Conservation (phyloP, 2,797 vertebrate genomes). For the Epinephelus awoara region DNA sequence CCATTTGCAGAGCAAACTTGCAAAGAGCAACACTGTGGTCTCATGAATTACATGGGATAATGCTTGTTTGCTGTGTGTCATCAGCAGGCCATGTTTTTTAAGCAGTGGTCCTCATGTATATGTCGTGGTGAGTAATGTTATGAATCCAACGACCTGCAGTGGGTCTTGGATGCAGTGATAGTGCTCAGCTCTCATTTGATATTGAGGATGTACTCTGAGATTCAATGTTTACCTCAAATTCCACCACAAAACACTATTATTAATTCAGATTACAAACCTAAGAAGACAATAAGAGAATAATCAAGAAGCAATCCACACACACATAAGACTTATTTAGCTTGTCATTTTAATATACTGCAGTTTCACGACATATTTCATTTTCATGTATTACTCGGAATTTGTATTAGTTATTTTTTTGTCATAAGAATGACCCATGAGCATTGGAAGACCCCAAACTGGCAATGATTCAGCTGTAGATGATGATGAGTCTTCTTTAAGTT, state of each 20-base stretch:
- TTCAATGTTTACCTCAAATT: background rate
- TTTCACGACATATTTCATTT: background rate
- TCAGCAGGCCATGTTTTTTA: background rate
- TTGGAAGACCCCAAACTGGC: background rate
- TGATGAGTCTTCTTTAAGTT: background rate
- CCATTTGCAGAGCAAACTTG: background rate
- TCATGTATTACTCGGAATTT: background rate
- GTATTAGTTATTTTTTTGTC: background rate
- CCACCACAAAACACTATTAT: background rate
- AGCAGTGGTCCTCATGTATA: too few species aligned
- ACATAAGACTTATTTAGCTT: background rate
- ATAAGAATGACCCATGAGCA: background rate
- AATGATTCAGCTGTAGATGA: background rate
- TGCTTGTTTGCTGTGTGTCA: background rate
- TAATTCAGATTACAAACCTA: slow-evolving; percentile 1
- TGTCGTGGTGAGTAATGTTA: too few species aligned
- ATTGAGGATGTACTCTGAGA: background rate
- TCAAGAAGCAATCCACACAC: background rate
- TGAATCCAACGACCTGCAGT: background rate
- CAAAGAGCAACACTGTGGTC: background rate
- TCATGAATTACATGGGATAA: background rate
- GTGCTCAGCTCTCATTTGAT: background rate
- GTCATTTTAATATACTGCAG: background rate
- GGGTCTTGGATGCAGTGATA: background rate
- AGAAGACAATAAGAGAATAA: background rate